These are phyloP conservation scores for Drosophila melanosoma DNA, from an alignment of 2,888 invertebrate species.

Conservation along the genomic window DNA sequence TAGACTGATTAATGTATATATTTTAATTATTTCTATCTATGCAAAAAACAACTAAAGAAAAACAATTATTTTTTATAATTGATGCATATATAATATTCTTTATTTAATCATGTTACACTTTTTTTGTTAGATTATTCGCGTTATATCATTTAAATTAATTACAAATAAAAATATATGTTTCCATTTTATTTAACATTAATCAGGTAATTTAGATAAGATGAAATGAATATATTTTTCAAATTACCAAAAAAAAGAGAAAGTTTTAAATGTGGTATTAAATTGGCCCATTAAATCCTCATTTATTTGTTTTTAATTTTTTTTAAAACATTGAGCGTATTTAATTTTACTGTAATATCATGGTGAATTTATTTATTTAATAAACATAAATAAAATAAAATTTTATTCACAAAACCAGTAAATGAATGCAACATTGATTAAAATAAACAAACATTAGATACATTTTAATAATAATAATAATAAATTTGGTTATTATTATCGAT, in stretches of 20 bases:
- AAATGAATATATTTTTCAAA: rapidly evolving
- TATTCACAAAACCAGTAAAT: too few species aligned
- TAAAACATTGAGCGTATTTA: too few species aligned
- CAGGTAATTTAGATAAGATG: not conserved
- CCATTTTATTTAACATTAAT: not conserved
- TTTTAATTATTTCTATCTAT: not conserved
- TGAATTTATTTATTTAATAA: too few species aligned
- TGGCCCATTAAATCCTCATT: too few species aligned
- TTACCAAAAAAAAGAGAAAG: rapidly evolving
- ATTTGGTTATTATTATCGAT: too few species aligned
- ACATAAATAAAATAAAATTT: too few species aligned
- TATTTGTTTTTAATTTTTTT: too few species aligned
- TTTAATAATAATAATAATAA: too few species aligned
- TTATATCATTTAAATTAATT: not conserved
- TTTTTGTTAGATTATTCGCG: not conserved
- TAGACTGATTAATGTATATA: not conserved
- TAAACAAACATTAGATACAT: too few species aligned
- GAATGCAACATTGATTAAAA: too few species aligned
- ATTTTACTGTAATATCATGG: too few species aligned
- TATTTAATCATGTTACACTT: not conserved
- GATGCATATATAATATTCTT: not conserved
- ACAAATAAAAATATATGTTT: not conserved
- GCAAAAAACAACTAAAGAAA: not conserved
- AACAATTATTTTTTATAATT: not conserved
- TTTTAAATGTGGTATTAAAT: not conserved